Evolutionary conservation across 2,797 vertebrate genomes (phyloP).

Genomic region (Sebastiscus albofasciatus): DNA sequence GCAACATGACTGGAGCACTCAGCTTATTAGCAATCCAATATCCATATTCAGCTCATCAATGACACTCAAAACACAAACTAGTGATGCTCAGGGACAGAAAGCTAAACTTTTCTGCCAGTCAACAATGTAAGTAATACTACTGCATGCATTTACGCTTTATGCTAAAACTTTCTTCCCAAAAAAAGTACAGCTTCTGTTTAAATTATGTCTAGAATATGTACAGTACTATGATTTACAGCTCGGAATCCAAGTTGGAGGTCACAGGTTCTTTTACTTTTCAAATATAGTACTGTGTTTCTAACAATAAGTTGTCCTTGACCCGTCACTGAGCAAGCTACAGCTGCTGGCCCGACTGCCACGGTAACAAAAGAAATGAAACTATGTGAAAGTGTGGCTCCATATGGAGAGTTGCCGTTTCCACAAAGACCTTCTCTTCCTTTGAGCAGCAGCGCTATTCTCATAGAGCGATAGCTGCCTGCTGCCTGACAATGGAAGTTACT

Average conservation of each 20-base stretch:
- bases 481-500: slow-evolving; percentile 24
- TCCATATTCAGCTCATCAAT: slow-evolving; percentile 50
- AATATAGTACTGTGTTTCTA: not conserved
- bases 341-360: slow-evolving; percentile 34
- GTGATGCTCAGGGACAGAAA: slow-evolving; percentile 1
- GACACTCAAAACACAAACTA: slow-evolving; percentile 6
- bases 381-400: slow-evolving; percentile 8
- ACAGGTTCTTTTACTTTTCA: not conserved
- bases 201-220: not conserved
- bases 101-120: slow-evolving; percentile 26
- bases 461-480: slow-evolving; percentile 19
- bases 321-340: not conserved
- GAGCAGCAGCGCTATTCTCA: slow-evolving; percentile 19
- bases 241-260: not conserved
- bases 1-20: slow-evolving; percentile 52
- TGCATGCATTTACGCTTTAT: not conserved
- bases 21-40: slow-evolving; percentile 55
- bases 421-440: slow-evolving; percentile 37
- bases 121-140: not conserved
- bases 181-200: not conserved
- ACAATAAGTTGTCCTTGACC: slow-evolving; percentile 55
- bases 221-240: not conserved
- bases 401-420: slow-evolving; percentile 21
- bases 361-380: slow-evolving; percentile 42
- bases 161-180: slow-evolving; percentile 25